phyloP scores from a whole-genome alignment of 1,140 invertebrate species.

The Paracyclopina nana region DNA sequence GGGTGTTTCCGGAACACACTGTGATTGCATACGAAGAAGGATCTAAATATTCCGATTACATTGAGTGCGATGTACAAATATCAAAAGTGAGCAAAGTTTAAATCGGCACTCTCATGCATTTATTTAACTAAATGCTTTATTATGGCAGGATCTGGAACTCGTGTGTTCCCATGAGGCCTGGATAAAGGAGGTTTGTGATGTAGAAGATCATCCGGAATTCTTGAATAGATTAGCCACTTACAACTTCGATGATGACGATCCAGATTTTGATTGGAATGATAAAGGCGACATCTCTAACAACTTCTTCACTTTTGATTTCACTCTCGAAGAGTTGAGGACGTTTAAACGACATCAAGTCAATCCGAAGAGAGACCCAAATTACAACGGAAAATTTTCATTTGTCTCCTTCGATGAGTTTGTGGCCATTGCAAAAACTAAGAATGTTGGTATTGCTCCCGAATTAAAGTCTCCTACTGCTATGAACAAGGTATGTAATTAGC shows the following conservation, averaged over 20 bases:
- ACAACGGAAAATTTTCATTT: background rate
- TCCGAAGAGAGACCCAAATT: conserved; percentile 7
- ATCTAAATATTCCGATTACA: conserved; percentile 1
- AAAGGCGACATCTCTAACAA: conserved; percentile 1
- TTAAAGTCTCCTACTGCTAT: conserved; percentile 9
- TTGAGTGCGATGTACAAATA: conserved; percentile 10
- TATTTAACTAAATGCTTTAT: background rate
- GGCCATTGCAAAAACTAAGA: conserved; percentile 3
- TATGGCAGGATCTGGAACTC: conserved; percentile 5
- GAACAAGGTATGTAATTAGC: conserved; percentile 11
- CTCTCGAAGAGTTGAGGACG: conserved; percentile 3
- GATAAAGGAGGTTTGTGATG: conserved; percentile 1
- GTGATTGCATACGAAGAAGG: conserved; percentile 4
- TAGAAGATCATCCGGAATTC: conserved; percentile 7
- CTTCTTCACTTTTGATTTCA: conserved; percentile 15
- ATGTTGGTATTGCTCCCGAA: conserved; percentile 11
- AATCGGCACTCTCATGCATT: background rate
- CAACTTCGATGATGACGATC: conserved; percentile 13
- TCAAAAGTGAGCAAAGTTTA: conserved; percentile 7
- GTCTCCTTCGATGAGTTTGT: conserved; percentile 11
- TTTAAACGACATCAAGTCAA: conserved; percentile 3
- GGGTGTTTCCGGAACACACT: conserved; percentile 15
- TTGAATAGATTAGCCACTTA: background rate
- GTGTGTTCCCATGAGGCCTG: conserved; percentile 14
- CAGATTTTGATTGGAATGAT: conserved; percentile 12